A percentile compares a stretch with the other conserved stretches of the same genome.
These are phyloP conservation scores for Synaphobranchus kaupii DNA, from an alignment of 2,797 vertebrate genomes.

Conservation along the genomic window DNA sequence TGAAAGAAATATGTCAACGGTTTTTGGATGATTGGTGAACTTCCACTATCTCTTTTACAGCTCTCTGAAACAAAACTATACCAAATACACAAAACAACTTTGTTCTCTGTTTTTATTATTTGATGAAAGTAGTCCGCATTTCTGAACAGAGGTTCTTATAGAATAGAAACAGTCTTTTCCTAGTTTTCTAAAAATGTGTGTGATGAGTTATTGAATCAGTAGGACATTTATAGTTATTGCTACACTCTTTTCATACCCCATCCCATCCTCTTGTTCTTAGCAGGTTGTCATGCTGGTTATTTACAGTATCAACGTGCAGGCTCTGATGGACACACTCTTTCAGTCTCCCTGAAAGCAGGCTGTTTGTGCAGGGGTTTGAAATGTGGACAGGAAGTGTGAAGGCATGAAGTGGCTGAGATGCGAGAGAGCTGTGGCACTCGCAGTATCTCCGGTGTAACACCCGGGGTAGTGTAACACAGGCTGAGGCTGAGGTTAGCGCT, in stretches of 20 bases:
- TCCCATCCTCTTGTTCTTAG: neutral
- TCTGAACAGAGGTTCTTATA: neutral
- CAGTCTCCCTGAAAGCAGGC: neutral
- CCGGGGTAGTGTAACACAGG: neutral
- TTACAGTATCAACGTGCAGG: neutral
- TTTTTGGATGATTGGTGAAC: neutral
- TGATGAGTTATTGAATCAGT: neutral
- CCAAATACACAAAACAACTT: neutral
- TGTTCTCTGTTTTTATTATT: neutral
- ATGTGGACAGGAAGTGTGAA: conserved; percentile 56
- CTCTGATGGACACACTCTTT: neutral
- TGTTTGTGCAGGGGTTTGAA: conserved; percentile 41
- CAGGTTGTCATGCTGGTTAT: neutral
- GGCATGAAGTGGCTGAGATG: conserved; percentile 34
- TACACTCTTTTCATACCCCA: neutral
- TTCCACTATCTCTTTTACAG: neutral
- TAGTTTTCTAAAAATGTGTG: neutral
- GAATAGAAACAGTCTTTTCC: neutral
- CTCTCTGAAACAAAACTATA: neutral
- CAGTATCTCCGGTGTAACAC: neutral
- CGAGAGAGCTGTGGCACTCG: conserved; percentile 37
- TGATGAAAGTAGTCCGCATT: neutral
- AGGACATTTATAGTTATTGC: neutral
- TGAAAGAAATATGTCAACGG: neutral
- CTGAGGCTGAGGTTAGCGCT: neutral